Evolutionary conservation across 2,113 vertebrate genomes (phyloP).

Genomic region (Sander vitreus): DNA sequence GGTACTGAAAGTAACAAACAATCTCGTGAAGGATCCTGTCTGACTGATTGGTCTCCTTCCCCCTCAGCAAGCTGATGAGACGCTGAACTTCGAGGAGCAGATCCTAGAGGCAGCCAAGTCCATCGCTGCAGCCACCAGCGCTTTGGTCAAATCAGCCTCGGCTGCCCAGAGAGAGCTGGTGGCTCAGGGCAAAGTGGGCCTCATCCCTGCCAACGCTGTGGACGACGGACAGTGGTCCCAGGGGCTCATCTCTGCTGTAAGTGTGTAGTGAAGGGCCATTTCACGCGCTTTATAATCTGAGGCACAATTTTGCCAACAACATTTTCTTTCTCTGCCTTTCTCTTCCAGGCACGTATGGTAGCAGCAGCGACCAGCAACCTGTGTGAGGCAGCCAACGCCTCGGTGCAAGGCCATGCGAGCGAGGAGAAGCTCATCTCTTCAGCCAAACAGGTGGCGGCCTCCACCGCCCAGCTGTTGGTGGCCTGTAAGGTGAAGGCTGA

Average conservation of each 20-base stretch:
- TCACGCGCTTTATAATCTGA: not conserved
- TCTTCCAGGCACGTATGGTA: constrained; percentile 94
- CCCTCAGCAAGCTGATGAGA: constrained; percentile 94
- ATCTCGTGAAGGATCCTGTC: not conserved
- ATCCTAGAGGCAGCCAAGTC: constrained; percentile 98
- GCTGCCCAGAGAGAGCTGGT: constrained; percentile 98
- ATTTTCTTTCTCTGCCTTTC: no score
- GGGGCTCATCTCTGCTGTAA: constrained; percentile 98
- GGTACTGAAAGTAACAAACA: not conserved
- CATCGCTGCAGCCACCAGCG: constrained; percentile 98
- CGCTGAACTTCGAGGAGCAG: constrained; percentile 98
- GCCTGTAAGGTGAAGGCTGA: constrained; percentile 99
- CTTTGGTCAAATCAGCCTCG: constrained; percentile 97
- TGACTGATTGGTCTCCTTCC: constrained; percentile 31
- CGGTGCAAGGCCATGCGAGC: constrained; percentile 97
- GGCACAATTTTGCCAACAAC: not conserved
- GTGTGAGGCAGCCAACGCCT: constrained; percentile 98
- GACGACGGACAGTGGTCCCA: constrained; percentile 99
- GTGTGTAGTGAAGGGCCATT: constrained; percentile 62
- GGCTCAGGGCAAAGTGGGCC: constrained; percentile 98
- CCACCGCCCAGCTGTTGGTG: constrained; percentile 96
- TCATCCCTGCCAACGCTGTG: constrained; percentile 96
- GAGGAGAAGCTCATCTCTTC: constrained; percentile 99
- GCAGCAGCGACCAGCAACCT: constrained; percentile 97
- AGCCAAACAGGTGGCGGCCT: constrained; percentile 97